Evolutionary conservation across 2,113 vertebrate genomes (phyloP).

Genomic region (Piprites chloris): DNA sequence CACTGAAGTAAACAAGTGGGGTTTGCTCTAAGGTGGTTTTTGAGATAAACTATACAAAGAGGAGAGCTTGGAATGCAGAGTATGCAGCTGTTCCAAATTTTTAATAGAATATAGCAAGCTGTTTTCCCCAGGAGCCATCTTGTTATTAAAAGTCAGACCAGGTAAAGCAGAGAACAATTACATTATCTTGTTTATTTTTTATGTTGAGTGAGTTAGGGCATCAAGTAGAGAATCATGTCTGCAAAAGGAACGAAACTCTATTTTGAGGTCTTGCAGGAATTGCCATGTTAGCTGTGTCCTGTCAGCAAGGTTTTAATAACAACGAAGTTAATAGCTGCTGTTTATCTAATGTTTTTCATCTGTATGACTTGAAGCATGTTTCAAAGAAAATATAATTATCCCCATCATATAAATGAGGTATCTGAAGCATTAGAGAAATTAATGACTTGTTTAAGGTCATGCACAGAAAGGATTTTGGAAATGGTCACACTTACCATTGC

Average conservation of each 20-base stretch:
- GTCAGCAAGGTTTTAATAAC: conserved; percentile 24
- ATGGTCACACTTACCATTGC: background rate
- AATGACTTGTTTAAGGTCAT: background rate
- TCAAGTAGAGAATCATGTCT: background rate
- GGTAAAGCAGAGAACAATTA: conserved; percentile 16
- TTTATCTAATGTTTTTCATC: conserved; percentile 11
- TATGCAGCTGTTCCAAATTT: background rate
- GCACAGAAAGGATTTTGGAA: background rate
- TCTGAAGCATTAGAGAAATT: background rate
- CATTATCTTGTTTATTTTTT: background rate
- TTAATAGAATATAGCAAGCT: background rate
- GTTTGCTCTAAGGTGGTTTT: conserved; percentile 40
- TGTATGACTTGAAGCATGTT: background rate
- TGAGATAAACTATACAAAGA: conserved; percentile 27
- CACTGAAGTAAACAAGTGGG: conserved; percentile 40
- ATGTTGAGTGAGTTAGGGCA: background rate
- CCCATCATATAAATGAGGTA: background rate
- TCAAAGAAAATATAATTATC: background rate
- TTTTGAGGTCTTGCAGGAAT: background rate
- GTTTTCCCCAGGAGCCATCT: background rate
- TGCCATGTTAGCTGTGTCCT: background rate
- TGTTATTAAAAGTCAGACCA: background rate
- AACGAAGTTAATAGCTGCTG: background rate
- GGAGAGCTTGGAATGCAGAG: background rate
- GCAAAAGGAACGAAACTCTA: background rate